Percentiles rank a stretch among this genome's conserved stretches.
phyloP scores from a whole-genome alignment of 2,113 vertebrate genomes.

The Chaetops frenatus region DNA sequence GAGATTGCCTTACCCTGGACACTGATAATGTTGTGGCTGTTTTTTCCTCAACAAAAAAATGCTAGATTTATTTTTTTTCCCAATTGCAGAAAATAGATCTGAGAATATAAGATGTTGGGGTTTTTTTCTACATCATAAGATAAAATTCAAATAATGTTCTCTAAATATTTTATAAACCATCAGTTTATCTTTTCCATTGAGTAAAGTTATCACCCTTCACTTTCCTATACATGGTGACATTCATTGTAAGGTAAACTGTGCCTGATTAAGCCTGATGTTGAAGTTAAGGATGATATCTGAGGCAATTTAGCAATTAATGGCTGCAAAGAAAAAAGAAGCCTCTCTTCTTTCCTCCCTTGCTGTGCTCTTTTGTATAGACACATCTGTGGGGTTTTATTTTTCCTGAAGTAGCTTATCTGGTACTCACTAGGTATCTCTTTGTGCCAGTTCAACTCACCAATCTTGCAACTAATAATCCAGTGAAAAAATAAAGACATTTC shows the following conservation, averaged over 20 bases:
- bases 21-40: neutral
- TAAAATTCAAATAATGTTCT: neutral
- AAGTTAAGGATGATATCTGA: neutral
- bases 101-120: neutral
- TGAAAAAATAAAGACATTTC: neutral
- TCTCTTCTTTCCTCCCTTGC: neutral
- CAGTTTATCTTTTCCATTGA: neutral
- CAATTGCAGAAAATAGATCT: neutral
- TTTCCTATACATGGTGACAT: accelerated
- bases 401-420: neutral
- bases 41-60: neutral
- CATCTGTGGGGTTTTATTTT: neutral
- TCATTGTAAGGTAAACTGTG: neutral
- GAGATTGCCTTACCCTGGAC: neutral
- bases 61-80: neutral
- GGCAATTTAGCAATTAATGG: neutral
- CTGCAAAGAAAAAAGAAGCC: neutral
- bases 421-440: neutral
- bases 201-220: neutral
- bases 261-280: neutral
- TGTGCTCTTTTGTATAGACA: neutral
- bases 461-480: neutral
- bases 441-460: neutral
- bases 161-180: neutral
- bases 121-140: neutral